Evolutionary conservation across 64 coral and sea anemone species (phyloP), one percentile per base, ranked within the genome.

Genomic region (Dendronephthya gigantea): DNA sequence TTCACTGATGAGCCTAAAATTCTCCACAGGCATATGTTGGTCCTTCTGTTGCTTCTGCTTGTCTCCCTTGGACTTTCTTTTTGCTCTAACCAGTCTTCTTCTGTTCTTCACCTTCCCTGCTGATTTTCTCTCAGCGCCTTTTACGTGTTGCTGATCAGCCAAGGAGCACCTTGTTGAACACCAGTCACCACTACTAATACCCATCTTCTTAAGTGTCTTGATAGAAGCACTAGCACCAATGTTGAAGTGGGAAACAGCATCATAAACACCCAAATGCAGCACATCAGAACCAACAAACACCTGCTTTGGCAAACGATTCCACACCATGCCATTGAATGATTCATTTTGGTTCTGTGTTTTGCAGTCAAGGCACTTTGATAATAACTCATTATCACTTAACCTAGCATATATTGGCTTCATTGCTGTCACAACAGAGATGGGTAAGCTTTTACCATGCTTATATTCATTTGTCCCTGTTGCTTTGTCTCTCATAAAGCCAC

Each of bases 261-360:
- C 85, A 49, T 87, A 86, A 40, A 90, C 58, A 23, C 89, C 83
- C 33, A 90, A 79, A 25, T 90, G 68, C 68, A 90, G 34, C 27
- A 90, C 39, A 35, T 92, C 90, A 1, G 30, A 82, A 15, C 29
- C 13, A 41, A 88, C 90, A 88, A 82, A 92, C 35, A 88, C 40
- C 48, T 65, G 39, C 62, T 88, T 92, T 15, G 81, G 90, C 35
- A 88, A 36, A 22, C 82, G 43, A 13, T 88, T 59, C 86, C 86
- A 81, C 0, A 92, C 66, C 86, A 88, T 88, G 32, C 90, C 86
- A 84, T 92, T 84, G 14, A 49, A 69, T 2, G 45, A 40, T 30
- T 91, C 90, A 70, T 91, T 92, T 29, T 88, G 90, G 31, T 91
- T 88, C 84, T 88, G 82, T 23, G 90, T 88, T 83, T 91, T 91